Evolutionary conservation across 2,888 invertebrate species (phyloP).

Genomic region (Scaptomyza reducta): DNA sequence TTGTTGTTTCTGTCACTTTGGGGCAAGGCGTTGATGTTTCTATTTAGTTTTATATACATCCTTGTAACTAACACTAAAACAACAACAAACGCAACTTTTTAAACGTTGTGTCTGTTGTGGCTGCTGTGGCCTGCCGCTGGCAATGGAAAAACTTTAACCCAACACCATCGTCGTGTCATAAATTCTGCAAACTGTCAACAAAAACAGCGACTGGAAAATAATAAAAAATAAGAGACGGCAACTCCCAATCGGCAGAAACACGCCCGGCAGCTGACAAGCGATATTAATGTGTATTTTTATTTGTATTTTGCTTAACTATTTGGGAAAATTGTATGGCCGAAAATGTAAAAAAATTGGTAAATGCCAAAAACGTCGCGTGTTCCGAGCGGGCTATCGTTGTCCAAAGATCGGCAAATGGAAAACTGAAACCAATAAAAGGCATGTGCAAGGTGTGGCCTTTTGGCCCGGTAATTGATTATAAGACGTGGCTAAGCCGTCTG

Average conservation of each 20-base stretch:
- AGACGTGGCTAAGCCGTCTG: constrained; percentile 56
- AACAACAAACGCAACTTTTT: constrained; percentile 27
- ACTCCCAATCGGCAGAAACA: constrained; percentile 46
- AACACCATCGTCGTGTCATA: constrained; percentile 65
- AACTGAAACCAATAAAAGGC: constrained; percentile 61
- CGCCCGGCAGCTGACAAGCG: constrained; percentile 70
- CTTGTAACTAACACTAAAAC: constrained; percentile 35
- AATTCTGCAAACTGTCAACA: constrained; percentile 72
- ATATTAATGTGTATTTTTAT: constrained; percentile 49
- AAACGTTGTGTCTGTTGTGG: constrained; percentile 15
- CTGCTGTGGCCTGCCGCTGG: constrained; percentile 36
- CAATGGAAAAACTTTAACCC: constrained; percentile 51
- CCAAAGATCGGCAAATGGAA: constrained; percentile 57
- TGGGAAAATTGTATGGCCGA: constrained; percentile 41
- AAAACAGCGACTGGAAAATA: constrained; percentile 39
- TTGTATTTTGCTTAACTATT: constrained; percentile 24
- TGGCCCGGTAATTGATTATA: constrained; percentile 69
- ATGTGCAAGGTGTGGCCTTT: constrained; percentile 65
- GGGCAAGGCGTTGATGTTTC: constrained; percentile 62
- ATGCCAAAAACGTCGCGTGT: constrained; percentile 75
- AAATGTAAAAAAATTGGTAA: constrained; percentile 40
- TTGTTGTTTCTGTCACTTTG: constrained; percentile 58
- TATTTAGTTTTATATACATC: constrained; percentile 58
- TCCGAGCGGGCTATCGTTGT: constrained; percentile 58
- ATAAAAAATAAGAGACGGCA: constrained; percentile 4